Percentiles rank a stretch among this genome's conserved stretches.
Evolutionary conservation across 2,113 vertebrate species (phyloP).

Genomic region (Sphyrna mokarran): DNA sequence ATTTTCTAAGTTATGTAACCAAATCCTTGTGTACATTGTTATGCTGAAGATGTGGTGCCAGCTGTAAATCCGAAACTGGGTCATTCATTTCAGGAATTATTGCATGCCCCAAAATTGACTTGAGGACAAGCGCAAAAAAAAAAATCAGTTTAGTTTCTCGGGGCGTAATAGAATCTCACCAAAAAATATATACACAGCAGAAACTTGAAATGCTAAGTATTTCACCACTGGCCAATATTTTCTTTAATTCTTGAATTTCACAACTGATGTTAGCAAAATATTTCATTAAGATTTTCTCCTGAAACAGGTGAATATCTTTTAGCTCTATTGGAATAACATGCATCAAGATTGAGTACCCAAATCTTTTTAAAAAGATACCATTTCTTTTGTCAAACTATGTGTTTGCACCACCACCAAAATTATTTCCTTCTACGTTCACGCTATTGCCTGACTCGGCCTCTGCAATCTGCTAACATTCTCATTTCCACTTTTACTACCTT

Average conservation of each 20-base stretch:
- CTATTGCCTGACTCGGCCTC: background rate
- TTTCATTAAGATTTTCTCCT: background rate
- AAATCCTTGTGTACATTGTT: background rate
- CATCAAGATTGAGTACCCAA: background rate
- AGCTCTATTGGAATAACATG: background rate
- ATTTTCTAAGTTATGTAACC: background rate
- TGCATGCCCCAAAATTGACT: background rate
- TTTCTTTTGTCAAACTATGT: background rate
- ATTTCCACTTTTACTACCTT: background rate
- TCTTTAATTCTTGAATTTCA: background rate
- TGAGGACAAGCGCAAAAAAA: background rate
- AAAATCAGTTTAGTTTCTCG: background rate
- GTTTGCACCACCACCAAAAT: background rate
- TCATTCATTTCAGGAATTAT: background rate
- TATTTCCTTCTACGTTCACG: background rate
- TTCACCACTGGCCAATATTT: background rate
- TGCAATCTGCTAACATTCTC: background rate
- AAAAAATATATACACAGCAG: background rate
- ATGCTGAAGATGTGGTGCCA: background rate
- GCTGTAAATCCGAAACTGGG: background rate
- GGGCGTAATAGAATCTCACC: background rate
- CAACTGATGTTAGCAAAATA: background rate
- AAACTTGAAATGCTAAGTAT: background rate
- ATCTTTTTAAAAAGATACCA: background rate
- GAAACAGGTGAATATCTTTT: background rate